Percentiles rank a stretch among this genome's conserved stretches.
phyloP scores from a whole-genome alignment of 2,797 vertebrate species.

The Labeo calbasu region DNA sequence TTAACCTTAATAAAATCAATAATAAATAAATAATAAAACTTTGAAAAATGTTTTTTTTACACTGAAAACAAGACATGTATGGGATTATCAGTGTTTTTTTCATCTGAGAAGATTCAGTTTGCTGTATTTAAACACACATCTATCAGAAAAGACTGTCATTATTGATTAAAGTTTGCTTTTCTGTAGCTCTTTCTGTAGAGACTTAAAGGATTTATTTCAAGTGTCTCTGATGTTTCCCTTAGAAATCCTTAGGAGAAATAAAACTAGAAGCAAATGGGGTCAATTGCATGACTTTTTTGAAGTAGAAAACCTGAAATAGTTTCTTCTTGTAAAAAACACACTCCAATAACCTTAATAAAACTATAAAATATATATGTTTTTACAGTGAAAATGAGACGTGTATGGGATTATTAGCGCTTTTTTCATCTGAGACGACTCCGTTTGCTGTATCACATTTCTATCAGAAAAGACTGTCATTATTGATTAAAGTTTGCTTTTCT shows the following conservation, averaged over 20 bases:
- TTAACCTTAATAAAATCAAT: not conserved
- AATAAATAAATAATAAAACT: too few species aligned
- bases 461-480: not conserved
- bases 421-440: not conserved
- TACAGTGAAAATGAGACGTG: not conserved
- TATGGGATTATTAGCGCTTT: not conserved
- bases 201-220: too few species aligned
- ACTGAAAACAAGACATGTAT: not conserved
- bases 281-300: not conserved
- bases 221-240: too few species aligned
- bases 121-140: not conserved
- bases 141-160: not conserved
- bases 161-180: not conserved
- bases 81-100: not conserved
- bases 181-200: not conserved
- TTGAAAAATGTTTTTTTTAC: not conserved
- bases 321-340: not conserved
- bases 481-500: not conserved
- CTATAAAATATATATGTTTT: too few species aligned
- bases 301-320: not conserved
- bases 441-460: not conserved
- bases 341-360: not conserved
- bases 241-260: not conserved
- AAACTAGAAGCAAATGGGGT: not conserved
- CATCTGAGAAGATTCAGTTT: not conserved